Percentiles rank a stretch among this genome's conserved stretches.
Evolutionary conservation across 2,113 vertebrate genomes (phyloP).

Genomic region (Bucco capensis): DNA sequence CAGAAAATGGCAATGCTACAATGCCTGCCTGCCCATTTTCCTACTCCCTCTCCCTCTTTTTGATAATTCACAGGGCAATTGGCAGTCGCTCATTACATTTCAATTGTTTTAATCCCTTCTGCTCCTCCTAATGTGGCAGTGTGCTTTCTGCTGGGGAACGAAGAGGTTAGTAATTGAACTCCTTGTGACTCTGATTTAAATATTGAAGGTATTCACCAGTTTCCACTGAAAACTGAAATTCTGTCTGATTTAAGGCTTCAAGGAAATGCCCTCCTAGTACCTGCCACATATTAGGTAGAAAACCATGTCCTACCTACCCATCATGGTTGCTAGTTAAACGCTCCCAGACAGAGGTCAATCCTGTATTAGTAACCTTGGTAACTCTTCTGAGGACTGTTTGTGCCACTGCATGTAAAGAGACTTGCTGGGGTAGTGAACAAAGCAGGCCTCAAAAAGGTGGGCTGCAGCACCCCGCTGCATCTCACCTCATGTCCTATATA

Average conservation of each 20-base stretch:
- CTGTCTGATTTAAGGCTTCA: not conserved
- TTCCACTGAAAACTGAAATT: not conserved
- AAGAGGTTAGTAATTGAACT: not conserved
- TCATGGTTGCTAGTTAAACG: not conserved
- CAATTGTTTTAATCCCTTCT: constrained; percentile 15
- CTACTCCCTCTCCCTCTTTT: not conserved
- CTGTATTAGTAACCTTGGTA: not conserved
- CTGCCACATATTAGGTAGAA: not conserved
- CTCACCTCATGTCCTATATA: not conserved
- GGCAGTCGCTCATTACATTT: constrained; percentile 6
- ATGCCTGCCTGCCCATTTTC: not conserved
- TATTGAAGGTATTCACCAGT: not conserved
- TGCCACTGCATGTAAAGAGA: not conserved
- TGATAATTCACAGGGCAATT: not conserved
- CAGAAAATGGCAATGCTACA: not conserved
- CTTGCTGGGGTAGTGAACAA: not conserved
- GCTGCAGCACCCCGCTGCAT: not conserved
- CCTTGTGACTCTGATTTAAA: not conserved
- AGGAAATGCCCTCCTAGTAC: not conserved
- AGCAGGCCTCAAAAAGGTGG: not conserved
- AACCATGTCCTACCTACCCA: not conserved
- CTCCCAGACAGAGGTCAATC: constrained; percentile 5
- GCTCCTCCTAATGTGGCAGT: not conserved
- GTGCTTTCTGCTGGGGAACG: not conserved
- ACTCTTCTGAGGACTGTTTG: not conserved